Conservation (phyloP, 2,113 vertebrate species). For the Sinocyclocheilus rhinocerous region DNA sequence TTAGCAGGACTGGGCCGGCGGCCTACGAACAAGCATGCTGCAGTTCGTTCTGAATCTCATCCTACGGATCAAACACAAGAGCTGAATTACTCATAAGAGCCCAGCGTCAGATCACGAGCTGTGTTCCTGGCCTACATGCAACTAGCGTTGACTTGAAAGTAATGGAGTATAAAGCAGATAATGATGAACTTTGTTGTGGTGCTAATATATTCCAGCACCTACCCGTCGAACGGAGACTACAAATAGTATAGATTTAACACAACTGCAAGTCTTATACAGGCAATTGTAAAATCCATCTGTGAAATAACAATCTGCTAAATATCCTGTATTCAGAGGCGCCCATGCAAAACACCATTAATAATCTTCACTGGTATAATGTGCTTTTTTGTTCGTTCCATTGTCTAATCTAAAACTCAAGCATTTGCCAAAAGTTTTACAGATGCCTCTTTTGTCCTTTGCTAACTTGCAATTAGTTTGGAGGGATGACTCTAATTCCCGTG, state of each 20-base stretch:
- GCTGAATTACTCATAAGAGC: neutral
- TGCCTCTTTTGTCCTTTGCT: slow-evolving; percentile 51
- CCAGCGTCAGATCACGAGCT: neutral
- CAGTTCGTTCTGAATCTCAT: neutral
- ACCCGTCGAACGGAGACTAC: slow-evolving; percentile 53
- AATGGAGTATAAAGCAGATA: slow-evolving; percentile 31
- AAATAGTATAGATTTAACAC: slow-evolving; percentile 67
- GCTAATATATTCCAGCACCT: slow-evolving; percentile 62
- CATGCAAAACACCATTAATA: slow-evolving; percentile 58
- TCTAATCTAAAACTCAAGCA: slow-evolving; percentile 44
- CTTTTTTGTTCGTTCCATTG: slow-evolving; percentile 40
- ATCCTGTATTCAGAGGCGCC: slow-evolving; percentile 52
- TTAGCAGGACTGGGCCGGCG: slow-evolving; percentile 51
- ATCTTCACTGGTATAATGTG: slow-evolving; percentile 32
- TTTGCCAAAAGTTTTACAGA: slow-evolving; percentile 46
- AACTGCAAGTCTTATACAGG: slow-evolving; percentile 58
- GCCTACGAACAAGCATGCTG: no score
- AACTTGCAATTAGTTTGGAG: slow-evolving; percentile 52
- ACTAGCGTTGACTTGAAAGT: slow-evolving; percentile 31
- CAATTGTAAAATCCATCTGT: slow-evolving; percentile 59
- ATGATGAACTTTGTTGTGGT: slow-evolving; percentile 40
- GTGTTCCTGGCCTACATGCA: slow-evolving; percentile 1
- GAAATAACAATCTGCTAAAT: slow-evolving; percentile 60
- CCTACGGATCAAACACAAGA: neutral
- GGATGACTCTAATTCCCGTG: slow-evolving; percentile 28